Percentiles rank a stretch among this genome's conserved stretches.
Evolutionary conservation across 2,888 invertebrate genomes (phyloP).

Genomic region (Megamerina dolium): DNA sequence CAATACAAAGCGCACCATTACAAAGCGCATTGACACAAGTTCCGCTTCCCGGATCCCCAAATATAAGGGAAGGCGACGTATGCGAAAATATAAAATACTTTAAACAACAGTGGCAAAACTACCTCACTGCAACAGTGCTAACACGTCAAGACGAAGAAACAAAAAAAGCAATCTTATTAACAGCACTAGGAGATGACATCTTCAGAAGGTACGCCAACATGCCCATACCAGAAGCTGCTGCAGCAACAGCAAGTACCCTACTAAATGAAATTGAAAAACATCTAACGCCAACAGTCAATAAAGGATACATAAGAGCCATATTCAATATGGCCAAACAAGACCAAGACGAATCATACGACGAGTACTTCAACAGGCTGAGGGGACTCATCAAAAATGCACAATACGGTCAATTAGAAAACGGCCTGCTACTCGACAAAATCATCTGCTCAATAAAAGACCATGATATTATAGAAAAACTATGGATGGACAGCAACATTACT

Average conservation of each 20-base stretch:
- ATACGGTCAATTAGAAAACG: background rate
- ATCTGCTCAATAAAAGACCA: background rate
- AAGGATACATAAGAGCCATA: background rate
- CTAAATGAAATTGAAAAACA: background rate
- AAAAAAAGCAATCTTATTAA: conserved; percentile 1
- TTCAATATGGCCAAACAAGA: conserved; percentile 2
- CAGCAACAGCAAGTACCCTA: background rate
- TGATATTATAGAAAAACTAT: background rate
- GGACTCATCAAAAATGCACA: conserved; percentile 3
- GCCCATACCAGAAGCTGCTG: conserved; percentile 1
- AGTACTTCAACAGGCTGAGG: background rate
- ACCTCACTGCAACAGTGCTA: conserved; percentile 23
- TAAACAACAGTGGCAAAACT: conserved; percentile 8
- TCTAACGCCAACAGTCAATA: conserved; percentile 1
- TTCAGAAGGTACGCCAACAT: conserved; percentile 2
- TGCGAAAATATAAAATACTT: background rate
- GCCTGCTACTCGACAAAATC: background rate
- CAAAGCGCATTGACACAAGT: too few relatives aligned
- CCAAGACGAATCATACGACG: conserved; percentile 2
- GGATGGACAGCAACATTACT: background rate
- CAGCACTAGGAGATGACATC: background rate
- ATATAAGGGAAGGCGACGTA: conserved; percentile 3
- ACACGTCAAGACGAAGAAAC: conserved; percentile 6
- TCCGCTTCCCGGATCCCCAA: conserved; percentile 1
- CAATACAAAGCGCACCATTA: too few relatives aligned